phyloP scores from a whole-genome alignment of 2,797 vertebrate genomes.

The Malurus leucopterus region DNA sequence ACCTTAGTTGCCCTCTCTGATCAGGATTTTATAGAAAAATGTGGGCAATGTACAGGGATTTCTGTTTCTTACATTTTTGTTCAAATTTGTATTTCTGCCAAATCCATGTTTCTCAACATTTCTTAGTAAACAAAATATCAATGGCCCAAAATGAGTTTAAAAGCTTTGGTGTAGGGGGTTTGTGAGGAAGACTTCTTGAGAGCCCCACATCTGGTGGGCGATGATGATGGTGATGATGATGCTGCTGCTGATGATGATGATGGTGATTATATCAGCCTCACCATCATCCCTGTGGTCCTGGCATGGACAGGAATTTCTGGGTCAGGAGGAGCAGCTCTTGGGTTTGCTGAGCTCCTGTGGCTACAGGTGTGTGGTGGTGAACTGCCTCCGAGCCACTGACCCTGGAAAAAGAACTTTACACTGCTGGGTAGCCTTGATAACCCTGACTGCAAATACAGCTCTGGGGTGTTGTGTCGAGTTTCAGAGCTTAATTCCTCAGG shows the following conservation, averaged over 20 bases:
- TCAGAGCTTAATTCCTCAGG: background rate
- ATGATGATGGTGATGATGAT: background rate
- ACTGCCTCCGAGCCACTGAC: background rate
- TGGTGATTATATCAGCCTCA: background rate
- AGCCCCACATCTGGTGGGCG: background rate
- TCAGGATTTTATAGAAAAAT: background rate
- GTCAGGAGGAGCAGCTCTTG: background rate
- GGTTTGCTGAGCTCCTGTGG: background rate
- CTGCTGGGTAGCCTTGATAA: background rate
- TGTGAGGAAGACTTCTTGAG: background rate
- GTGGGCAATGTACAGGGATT: background rate
- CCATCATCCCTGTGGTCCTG: rapidly evolving
- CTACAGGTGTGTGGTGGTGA: background rate
- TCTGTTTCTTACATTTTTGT: background rate
- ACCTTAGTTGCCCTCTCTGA: background rate
- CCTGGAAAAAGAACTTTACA: background rate
- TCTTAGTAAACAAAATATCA: background rate
- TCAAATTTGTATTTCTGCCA: background rate
- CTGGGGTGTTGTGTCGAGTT: background rate
- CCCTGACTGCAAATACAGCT: background rate
- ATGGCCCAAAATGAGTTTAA: background rate
- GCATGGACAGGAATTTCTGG: background rate
- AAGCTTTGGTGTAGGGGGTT: background rate
- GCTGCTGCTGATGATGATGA: no score
- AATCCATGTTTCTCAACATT: background rate